Evolutionary conservation across 2,113 vertebrate genomes (phyloP).

Genomic region (Indicator maculatus): DNA sequence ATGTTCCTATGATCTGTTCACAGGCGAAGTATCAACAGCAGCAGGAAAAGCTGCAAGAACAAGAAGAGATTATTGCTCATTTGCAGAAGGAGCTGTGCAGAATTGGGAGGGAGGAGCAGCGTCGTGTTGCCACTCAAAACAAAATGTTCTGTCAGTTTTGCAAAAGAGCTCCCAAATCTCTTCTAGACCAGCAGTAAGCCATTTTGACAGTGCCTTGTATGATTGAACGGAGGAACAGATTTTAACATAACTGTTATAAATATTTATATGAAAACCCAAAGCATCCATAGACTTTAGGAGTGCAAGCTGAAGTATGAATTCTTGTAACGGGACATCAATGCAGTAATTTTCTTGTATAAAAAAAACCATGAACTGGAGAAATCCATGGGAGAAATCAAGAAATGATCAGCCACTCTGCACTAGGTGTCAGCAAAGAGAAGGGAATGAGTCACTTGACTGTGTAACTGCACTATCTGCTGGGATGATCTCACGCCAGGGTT

Average conservation of each 20-base stretch:
- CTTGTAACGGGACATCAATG: not conserved
- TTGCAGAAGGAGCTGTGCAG: slow-evolving; percentile 82
- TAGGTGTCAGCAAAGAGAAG: slow-evolving; percentile 55
- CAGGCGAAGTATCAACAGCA: slow-evolving; percentile 75
- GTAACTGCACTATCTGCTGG: not conserved
- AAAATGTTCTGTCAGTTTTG: slow-evolving; percentile 80
- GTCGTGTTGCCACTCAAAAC: slow-evolving; percentile 70
- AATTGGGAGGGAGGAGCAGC: slow-evolving; percentile 77
- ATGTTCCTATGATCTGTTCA: not conserved
- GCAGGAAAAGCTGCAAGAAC: slow-evolving; percentile 76
- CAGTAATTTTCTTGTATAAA: not conserved
- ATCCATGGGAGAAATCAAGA: not conserved
- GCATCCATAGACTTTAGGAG: not conserved
- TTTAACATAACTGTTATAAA: not conserved
- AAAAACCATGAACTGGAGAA: not conserved
- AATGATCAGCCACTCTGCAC: not conserved
- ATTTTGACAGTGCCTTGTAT: not conserved
- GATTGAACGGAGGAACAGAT: not conserved
- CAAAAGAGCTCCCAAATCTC: slow-evolving; percentile 66
- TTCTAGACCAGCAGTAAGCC: slow-evolving; percentile 81
- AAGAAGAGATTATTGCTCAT: slow-evolving; percentile 70
- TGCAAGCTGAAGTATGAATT: not conserved
- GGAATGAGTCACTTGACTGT: not conserved
- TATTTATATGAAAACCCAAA: not conserved
- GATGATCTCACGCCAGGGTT: not conserved